Evolutionary conservation across 2,113 vertebrate species (phyloP), one percentile per base, ranked within the genome.

Genomic region (Gambusia affinis): DNA sequence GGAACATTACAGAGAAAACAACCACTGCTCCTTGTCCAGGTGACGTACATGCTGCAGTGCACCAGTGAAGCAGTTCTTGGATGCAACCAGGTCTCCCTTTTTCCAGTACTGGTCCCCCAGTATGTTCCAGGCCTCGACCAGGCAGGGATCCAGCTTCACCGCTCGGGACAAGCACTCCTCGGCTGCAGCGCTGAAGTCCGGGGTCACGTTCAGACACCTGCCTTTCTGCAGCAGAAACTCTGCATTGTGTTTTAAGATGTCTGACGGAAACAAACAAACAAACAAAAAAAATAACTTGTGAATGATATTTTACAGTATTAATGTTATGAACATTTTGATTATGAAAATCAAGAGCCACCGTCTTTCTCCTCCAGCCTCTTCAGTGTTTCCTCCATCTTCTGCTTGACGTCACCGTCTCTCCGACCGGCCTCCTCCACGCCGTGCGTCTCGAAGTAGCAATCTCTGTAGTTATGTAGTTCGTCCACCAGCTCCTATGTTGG

Each of bases 31-130:
- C 24, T 5, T 7, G 2, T 64, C 3, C 29, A 33, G 24, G 62
- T 1, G 2, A 1, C 44, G 11, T 75, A 91, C 97, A 81, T 97
- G 95, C 67, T 95, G 95, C 74, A 96, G 90, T 14, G 96, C 96
- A 86, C 97, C 96, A 12, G 94, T 94, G 84, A 98, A 97, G 90
- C 96, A 98, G 86, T 95, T 96, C 69, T 95, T 95, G 54, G 97
- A 96, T 35, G 94, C 94, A 0, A 79, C 82, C 44, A 98, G 64
- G 70, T 98, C 97, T 51, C 95, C 95, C 85, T 97, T 97, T 85
- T 96, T 97, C 97, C 97, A 98, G 92, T 96, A 97, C 87, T 97
- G 95, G 87, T 98, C 97, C 15, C 97, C 97, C 79, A 98, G 84
- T 35, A 94, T 95, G 92, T 97, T 98, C 97, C 97, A 97, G 62